Evolutionary conservation across 2,113 vertebrate genomes (phyloP), one percentile per base, ranked within the genome.

Genomic region (human): DNA sequence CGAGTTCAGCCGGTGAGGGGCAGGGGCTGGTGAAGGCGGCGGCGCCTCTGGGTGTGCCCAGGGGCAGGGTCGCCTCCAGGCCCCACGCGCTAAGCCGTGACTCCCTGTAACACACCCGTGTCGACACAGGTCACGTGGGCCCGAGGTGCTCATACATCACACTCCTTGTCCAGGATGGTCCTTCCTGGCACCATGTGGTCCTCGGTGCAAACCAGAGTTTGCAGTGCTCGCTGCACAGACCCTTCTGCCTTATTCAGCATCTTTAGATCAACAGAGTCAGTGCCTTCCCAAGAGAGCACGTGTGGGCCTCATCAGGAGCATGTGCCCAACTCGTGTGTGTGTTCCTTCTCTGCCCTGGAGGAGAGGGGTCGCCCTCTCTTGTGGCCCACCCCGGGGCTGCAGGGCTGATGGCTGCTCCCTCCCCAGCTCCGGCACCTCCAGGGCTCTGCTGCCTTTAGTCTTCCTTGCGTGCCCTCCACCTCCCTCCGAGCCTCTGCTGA

Each of bases 41-140:
- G 17, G 14, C 14, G 6, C 30, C 30, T 35, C 6, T 3, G 13
- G 7, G 6, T 16, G 1, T n/a, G 32, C 32, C 7, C 32, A n/a
- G 32, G 32, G 66, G 32, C 66, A 68, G 66, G 30, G 14, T 68
- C 14, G 2, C 20, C 66, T 68, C 14, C 32, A 68, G 66, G 32
- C 16, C 7, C 14, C 66, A 35, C 1, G 16, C 0, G 2, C 66
- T 68, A n/a, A 61, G 32, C 66, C 14, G 3, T 17, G 32, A 17
- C 66, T 32, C 64, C 30, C 66, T 17, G 13, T 35, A 32, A 32
- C 66, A 16, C 16, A 6, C 32, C 32, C 35, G 3, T 68, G 66
- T 68, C 30, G 27, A 64, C 12, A 7, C 32, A 35, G 32, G 6
- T 35, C 66, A n/a, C 66, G 0, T 32, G 66, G 66, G 66, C 59